These are phyloP conservation scores for Perognathus longimembris DNA, from an alignment of 2,113 vertebrate species.

Conservation along the genomic window DNA sequence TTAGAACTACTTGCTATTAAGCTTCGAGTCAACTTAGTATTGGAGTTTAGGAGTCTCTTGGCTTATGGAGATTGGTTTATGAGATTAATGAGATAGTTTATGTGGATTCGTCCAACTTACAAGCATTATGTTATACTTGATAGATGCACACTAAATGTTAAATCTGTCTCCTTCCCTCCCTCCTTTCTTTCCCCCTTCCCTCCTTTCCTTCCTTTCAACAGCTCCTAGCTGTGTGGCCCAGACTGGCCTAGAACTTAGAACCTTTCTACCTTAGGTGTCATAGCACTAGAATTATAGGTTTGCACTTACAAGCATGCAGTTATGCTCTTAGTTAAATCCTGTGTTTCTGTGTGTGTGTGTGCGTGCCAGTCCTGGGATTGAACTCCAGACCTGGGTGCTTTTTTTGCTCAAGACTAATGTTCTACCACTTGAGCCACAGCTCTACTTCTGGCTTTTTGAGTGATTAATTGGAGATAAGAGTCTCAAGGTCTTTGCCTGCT, in stretches of 20 bases:
- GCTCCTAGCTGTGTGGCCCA: neutral
- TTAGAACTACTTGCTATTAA: slow-evolving; percentile 11
- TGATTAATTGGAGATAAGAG: no score
- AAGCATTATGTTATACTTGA: neutral
- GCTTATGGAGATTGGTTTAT: neutral
- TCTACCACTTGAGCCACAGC: no score
- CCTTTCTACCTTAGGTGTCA: neutral
- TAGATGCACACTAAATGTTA: neutral
- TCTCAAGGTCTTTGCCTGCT: no score
- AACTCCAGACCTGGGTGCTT: no score
- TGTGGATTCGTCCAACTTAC: neutral
- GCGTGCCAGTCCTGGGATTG: no score
- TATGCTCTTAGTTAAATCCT: neutral
- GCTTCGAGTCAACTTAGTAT: neutral
- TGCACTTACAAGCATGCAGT: neutral
- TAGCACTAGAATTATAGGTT: neutral
- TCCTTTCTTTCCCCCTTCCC: neutral
- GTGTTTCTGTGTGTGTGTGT: no score
- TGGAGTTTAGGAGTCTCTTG: neutral
- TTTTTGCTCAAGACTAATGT: no score
- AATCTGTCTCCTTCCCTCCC: neutral
- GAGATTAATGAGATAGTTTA: slow-evolving; percentile 26
- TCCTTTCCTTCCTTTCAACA: neutral
- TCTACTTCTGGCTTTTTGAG: no score
- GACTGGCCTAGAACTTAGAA: neutral